Evolutionary conservation across 2,113 vertebrate genomes (phyloP).

Genomic region (Otis tarda): DNA sequence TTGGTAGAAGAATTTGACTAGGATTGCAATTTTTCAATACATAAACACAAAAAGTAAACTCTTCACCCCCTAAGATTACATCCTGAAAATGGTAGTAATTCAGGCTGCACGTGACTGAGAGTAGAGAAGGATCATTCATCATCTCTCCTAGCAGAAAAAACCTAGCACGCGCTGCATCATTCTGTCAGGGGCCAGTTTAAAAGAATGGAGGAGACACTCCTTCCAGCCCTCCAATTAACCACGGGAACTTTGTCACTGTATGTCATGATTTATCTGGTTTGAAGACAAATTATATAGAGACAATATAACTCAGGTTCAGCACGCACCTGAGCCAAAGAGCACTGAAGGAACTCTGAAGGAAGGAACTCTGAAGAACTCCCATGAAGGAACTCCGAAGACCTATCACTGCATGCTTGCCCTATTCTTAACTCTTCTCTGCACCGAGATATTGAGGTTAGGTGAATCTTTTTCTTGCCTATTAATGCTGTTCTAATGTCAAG

Average conservation of each 20-base stretch:
- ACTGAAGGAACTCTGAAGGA: neutral
- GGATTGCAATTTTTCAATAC: neutral
- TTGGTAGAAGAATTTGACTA: neutral
- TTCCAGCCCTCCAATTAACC: neutral
- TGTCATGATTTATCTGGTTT: neutral
- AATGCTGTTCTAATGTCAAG: neutral
- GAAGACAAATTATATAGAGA: neutral
- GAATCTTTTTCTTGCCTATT: neutral
- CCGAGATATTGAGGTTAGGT: neutral
- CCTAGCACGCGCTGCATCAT: fast-evolving
- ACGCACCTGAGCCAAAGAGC: neutral
- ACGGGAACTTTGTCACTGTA: neutral
- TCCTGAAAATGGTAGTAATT: neutral
- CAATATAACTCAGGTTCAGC: neutral
- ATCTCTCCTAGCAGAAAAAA: neutral
- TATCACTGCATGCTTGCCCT: neutral
- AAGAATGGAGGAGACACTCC: neutral
- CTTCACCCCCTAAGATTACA: neutral
- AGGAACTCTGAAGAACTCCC: neutral
- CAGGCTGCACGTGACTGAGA: neutral
- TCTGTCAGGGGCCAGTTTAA: neutral
- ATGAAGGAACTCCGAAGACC: neutral
- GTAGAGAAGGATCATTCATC: neutral
- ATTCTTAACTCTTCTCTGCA: neutral
- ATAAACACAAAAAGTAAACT: neutral